A percentile compares a stretch with the other conserved stretches of the same genome.
These are phyloP conservation scores for Dinomys branickii DNA, from an alignment of 2,113 vertebrate genomes.

Conservation along the genomic window DNA sequence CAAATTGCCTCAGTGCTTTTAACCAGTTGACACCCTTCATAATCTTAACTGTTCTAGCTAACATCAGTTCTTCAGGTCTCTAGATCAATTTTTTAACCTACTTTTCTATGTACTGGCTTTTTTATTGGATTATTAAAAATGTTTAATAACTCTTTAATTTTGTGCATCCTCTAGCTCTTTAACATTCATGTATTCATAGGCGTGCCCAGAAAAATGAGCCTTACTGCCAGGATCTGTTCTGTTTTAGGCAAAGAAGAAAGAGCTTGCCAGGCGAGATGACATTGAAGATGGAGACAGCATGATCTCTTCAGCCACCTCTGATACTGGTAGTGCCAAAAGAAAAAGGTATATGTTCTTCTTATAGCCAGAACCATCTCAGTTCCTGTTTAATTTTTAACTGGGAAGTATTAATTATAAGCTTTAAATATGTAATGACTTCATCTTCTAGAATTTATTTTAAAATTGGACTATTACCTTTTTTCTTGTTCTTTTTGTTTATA, in stretches of 20 bases:
- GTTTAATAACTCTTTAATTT: conserved; percentile 68
- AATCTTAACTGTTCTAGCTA: conserved; percentile 50
- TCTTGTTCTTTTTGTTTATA: neutral
- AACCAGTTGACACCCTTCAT: neutral
- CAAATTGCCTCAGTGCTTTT: conserved; percentile 9
- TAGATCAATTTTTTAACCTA: conserved; percentile 35
- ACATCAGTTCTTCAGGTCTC: neutral
- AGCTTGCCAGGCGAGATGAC: conserved; percentile 95
- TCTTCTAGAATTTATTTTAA: conserved; percentile 63
- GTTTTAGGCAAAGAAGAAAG: conserved; percentile 95
- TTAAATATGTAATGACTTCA: conserved; percentile 35
- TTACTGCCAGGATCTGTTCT: conserved; percentile 77
- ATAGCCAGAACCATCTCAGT: neutral
- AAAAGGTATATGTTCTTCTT: conserved; percentile 90
- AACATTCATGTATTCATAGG: conserved; percentile 75
- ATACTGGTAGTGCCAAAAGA: conserved; percentile 95
- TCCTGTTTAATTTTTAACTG: conserved; percentile 32
- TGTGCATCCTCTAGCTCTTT: conserved; percentile 72
- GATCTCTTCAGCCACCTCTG: conserved; percentile 97
- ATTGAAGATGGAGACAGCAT: conserved; percentile 97
- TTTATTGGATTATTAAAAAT: conserved; percentile 59
- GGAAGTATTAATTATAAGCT: conserved; percentile 45
- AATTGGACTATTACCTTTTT: neutral
- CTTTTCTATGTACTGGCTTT: conserved; percentile 40
- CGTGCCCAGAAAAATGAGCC: conserved; percentile 57